Base-by-base conservation (phyloP, 2,888 invertebrate species). In the Chymomyza amoena region DNA sequence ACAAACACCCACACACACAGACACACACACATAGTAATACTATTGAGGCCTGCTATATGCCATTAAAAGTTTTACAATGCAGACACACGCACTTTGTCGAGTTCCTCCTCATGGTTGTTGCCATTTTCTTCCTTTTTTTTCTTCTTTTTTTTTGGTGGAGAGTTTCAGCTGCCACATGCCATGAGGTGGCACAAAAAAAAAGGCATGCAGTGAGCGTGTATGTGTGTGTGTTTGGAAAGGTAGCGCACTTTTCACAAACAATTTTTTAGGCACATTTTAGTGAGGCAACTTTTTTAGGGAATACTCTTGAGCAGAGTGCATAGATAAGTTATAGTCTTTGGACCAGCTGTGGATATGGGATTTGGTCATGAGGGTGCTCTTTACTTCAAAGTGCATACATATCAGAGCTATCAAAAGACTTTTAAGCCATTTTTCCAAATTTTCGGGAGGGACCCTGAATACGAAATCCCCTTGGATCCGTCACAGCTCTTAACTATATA, bases 31-130 rank as follows among this genome's bases (percentile, higher is more conserved):
- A 36, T 64, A 57, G 57, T 28, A 36, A 39, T 13, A 60, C 32
- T 15, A 25, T 28, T 59, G 28, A 45, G 62, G 56, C 72, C 64
- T 64, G 54, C 15, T 64, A 36, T 45, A 62, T 39, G 81, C 89
- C 88, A 89, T 89, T 89, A 89, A 87, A 86, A 88, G 75, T 86
- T 86, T 85, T 81, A 84, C 84, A 84, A 85, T 85, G 87, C 87
- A 85, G 85, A 85, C 83, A 85, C 87, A 87, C 85, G 84, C 87
- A 85, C 87, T 83, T 87, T 69, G 70, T 57, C 64, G 64, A 65
- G 60, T 60, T n/a, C 36, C 32, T 25, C 36, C 32, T 25, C 36
- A 4, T 61, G n/a, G 25, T 52, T 63, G 50, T 16, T 28, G 63
- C 13, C 28, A 15, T 56, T 61, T 57, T 59, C 39, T 32, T 32